A percentile compares a stretch with the other conserved stretches of the same genome.
phyloP scores from a whole-genome alignment of 2,113 vertebrate species.

The rat (Rattus norvegicus) region DNA sequence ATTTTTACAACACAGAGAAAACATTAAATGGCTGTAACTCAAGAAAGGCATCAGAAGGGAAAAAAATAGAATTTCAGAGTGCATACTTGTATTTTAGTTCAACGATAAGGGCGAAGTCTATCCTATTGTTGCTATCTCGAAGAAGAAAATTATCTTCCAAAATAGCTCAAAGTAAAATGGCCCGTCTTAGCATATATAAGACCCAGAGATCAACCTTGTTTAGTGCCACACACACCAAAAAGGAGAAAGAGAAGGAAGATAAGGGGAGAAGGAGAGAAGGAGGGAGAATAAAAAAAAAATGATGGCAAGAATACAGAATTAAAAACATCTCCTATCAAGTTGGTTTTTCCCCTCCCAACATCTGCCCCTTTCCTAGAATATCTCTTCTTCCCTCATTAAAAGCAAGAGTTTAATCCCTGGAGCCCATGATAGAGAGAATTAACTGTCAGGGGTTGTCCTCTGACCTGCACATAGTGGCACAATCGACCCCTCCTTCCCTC shows the following conservation, averaged over 20 bases:
- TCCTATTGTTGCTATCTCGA: not conserved
- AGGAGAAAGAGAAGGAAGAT: not conserved
- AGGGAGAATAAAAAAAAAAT: not conserved
- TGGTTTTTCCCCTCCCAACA: not conserved
- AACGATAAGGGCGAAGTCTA: not conserved
- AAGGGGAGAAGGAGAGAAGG: too few relatives aligned
- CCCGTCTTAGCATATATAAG: not conserved
- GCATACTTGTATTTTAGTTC: not conserved
- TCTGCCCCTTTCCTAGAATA: not conserved
- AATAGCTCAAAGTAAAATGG: not conserved
- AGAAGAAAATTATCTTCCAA: constrained; percentile 11
- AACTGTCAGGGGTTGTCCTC: not conserved
- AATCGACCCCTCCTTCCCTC: not conserved
- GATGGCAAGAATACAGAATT: not conserved
- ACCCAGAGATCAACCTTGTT: not conserved
- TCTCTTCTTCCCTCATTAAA: too few relatives aligned
- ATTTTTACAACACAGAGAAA: not conserved
- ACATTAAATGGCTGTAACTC: not conserved
- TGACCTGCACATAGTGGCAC: not conserved
- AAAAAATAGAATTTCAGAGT: not conserved
- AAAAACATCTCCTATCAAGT: not conserved
- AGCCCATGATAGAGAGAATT: not conserved
- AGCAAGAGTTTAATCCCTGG: too few relatives aligned
- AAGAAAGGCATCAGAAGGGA: not conserved
- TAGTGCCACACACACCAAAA: not conserved